These are phyloP conservation scores for Eupithecia abbreviata DNA, from an alignment of 2,888 invertebrate genomes.

Conservation along the genomic window DNA sequence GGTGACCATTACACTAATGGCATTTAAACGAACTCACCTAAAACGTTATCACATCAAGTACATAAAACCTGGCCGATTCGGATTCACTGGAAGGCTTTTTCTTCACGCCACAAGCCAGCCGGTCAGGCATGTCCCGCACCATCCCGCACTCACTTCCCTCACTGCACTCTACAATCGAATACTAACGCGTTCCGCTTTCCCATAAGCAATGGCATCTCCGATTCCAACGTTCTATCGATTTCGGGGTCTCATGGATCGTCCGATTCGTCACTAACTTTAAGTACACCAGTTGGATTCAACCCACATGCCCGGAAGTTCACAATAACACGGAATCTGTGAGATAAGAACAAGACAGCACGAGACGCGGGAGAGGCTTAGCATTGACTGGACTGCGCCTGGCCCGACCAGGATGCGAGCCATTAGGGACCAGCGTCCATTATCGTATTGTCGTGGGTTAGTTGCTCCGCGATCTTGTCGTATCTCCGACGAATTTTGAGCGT, in stretches of 20 bases:
- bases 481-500: conserved; percentile 51
- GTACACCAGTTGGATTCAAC: conserved; percentile 46
- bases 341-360: conserved; percentile 51
- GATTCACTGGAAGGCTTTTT: conserved; percentile 74
- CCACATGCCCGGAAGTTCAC: conserved; percentile 70
- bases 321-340: conserved; percentile 57
- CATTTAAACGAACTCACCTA: conserved; percentile 74
- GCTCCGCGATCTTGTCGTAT: conserved; percentile 69
- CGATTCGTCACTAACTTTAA: conserved; percentile 44
- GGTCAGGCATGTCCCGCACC: conserved; percentile 78
- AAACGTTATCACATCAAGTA: conserved; percentile 80
- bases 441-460: conserved; percentile 81
- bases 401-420: conserved; percentile 78
- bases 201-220: conserved; percentile 1
- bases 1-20: conserved; percentile 64
- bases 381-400: conserved; percentile 78
- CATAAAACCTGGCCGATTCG: conserved; percentile 68
- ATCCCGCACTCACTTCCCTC: conserved; percentile 63
- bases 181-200: conserved; percentile 1
- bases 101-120: conserved; percentile 77
- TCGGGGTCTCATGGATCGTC: conserved; percentile 54
- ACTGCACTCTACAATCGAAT: conserved; percentile 66
- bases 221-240: conserved; percentile 38
- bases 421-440: conserved; percentile 80
- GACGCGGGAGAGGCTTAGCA: conserved; percentile 69